phyloP scores from a whole-genome alignment of 2,888 invertebrate species.

The Tholera decimalis region DNA sequence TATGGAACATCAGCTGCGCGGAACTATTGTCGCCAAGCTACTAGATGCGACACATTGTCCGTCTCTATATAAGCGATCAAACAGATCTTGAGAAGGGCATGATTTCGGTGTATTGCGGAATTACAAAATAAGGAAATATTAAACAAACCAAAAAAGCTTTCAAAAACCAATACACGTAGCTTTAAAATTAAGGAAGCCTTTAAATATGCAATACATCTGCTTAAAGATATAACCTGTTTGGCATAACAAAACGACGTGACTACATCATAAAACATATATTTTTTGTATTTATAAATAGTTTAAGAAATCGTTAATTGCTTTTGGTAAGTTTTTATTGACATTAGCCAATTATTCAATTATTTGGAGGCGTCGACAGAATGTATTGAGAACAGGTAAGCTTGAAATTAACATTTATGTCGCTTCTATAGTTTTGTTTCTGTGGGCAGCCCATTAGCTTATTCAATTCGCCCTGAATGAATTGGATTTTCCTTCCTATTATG shows the following conservation, averaged over 20 bases:
- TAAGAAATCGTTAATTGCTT: conserved; percentile 68
- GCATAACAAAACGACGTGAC: conserved; percentile 65
- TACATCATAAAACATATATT: conserved; percentile 66
- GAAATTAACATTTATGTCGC: conserved; percentile 70
- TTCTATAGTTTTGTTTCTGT: conserved; percentile 73
- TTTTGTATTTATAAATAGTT: conserved; percentile 65
- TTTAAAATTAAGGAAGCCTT: conserved; percentile 64
- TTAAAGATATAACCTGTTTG: conserved; percentile 65
- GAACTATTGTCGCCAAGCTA: conserved; percentile 53
- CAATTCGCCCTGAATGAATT: conserved; percentile 87
- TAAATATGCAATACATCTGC: conserved; percentile 58
- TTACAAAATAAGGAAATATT: conserved; percentile 40
- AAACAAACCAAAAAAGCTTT: conserved; percentile 34
- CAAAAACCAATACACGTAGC: conserved; percentile 44
- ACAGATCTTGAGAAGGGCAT: too few relatives aligned
- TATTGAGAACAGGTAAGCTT: conserved; percentile 66
- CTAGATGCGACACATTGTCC: conserved; percentile 68
- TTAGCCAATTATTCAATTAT: conserved; percentile 70
- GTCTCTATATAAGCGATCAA: conserved; percentile 2
- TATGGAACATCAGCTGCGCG: conserved; percentile 74
- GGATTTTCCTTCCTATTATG: conserved; percentile 85
- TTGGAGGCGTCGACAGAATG: conserved; percentile 64
- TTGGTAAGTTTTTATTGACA: conserved; percentile 70
- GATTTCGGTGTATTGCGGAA: too few relatives aligned
- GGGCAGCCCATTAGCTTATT: conserved; percentile 86